phyloP scores from a whole-genome alignment of 2,888 invertebrate genomes.

The Acleris laterana region DNA sequence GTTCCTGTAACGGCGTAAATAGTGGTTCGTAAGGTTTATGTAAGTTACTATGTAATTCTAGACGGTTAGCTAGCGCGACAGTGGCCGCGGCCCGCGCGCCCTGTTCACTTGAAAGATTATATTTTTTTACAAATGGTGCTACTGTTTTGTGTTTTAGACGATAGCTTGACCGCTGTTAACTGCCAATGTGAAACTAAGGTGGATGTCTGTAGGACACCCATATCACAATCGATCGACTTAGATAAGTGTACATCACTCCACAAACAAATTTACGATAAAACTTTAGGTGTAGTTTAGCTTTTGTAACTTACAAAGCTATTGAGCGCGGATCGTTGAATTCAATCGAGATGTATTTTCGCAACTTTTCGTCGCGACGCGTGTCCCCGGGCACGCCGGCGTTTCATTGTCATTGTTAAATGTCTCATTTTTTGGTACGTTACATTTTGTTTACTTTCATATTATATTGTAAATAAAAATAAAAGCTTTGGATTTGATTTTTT shows the following conservation, averaged over 20 bases:
- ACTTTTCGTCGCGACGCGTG: constrained; percentile 41
- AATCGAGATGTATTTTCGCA: constrained; percentile 28
- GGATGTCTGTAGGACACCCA: constrained; percentile 44
- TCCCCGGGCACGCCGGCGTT: constrained; percentile 49
- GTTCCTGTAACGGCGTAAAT: constrained; percentile 82
- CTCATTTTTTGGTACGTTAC: constrained; percentile 78
- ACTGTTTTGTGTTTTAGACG: constrained; percentile 79
- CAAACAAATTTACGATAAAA: constrained; percentile 43
- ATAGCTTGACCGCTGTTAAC: constrained; percentile 72
- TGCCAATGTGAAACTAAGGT: constrained; percentile 51
- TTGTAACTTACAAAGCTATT: constrained; percentile 63
- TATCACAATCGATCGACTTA: constrained; percentile 55
- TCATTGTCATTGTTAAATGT: constrained; percentile 64
- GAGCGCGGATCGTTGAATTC: constrained; percentile 36
- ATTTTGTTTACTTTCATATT: constrained; percentile 84
- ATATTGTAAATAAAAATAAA: constrained; percentile 83
- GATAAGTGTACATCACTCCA: constrained; percentile 43
- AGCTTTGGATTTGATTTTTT: constrained; percentile 80
- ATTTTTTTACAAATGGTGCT: constrained; percentile 84
- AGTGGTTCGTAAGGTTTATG: constrained; percentile 71
- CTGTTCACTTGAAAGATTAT: constrained; percentile 65
- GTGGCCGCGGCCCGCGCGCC: constrained; percentile 46
- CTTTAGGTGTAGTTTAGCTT: constrained; percentile 72
- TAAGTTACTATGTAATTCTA: constrained; percentile 69
- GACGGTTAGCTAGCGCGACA: constrained; percentile 49